phyloP scores from a whole-genome alignment of 1,140 invertebrate species.

The Gyrodactylus bullatarudis region DNA sequence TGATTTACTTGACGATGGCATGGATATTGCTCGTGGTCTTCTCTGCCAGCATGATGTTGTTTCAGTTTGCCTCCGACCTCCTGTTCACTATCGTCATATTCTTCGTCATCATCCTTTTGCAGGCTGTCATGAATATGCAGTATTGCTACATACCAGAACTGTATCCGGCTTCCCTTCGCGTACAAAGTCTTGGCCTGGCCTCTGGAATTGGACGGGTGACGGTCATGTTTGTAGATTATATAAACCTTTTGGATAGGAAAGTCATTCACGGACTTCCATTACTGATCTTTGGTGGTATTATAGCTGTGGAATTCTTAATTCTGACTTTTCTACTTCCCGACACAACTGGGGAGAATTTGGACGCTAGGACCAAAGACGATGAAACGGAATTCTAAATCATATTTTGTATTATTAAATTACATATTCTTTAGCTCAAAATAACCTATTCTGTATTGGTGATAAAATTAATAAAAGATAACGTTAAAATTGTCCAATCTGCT shows the following conservation, averaged over 20 bases:
- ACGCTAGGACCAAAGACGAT: too few relatives aligned
- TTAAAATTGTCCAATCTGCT: too few relatives aligned
- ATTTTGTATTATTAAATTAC: too few relatives aligned
- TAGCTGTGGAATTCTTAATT: not conserved
- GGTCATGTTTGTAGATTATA: not conserved
- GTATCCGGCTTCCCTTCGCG: not conserved
- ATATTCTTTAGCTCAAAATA: too few relatives aligned
- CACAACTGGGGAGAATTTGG: not conserved
- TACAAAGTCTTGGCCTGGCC: not conserved
- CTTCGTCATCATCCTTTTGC: not conserved
- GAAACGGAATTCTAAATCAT: too few relatives aligned
- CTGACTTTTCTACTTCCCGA: not conserved
- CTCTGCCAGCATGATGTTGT: not conserved
- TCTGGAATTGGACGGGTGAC: not conserved
- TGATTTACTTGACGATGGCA: not conserved
- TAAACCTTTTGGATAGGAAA: not conserved
- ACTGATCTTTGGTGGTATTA: not conserved
- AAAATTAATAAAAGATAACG: too few relatives aligned
- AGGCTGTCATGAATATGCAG: not conserved
- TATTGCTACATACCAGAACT: not conserved
- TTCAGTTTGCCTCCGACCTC: not conserved
- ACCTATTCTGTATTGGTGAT: too few relatives aligned
- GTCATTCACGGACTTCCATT: not conserved
- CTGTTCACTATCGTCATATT: not conserved
- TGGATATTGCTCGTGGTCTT: not conserved